These are phyloP conservation scores for Microcebus ravelobensis DNA, from an alignment of 2,113 vertebrate species.

Conservation along the genomic window DNA sequence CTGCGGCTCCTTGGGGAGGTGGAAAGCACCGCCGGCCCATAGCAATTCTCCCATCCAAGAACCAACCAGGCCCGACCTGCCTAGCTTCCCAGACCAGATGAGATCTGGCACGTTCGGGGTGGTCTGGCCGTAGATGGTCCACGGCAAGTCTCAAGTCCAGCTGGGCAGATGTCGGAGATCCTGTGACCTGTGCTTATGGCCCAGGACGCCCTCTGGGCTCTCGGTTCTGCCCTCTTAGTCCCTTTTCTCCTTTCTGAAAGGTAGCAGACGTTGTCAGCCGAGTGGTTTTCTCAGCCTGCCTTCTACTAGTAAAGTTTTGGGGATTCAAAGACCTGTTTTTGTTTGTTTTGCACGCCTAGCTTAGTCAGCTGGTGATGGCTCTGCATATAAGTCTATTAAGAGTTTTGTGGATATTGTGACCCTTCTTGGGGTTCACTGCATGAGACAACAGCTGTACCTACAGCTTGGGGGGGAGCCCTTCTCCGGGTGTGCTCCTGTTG, in stretches of 20 bases:
- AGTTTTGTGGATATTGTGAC: no score
- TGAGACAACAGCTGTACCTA: neutral
- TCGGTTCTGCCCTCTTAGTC: no score
- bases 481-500: neutral
- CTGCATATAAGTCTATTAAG: neutral
- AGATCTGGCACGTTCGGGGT: no score
- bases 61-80: no score
- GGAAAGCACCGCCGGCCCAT: neutral
- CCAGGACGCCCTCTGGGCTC: no score
- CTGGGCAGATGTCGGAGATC: no score
- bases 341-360: neutral
- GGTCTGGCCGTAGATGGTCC: neutral
- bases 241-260: neutral
- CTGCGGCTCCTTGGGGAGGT: neutral
- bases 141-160: neutral
- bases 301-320: neutral
- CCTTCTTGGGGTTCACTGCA: neutral
- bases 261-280: neutral
- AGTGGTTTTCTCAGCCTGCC: neutral
- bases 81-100: no score
- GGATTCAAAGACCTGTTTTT: neutral
- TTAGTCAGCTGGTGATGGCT: neutral
- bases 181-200: no score
- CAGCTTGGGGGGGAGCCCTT: neutral
- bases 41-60: no score